phyloP scores from a whole-genome alignment of 1,140 invertebrate species.

The Drosophila kikkawai region DNA sequence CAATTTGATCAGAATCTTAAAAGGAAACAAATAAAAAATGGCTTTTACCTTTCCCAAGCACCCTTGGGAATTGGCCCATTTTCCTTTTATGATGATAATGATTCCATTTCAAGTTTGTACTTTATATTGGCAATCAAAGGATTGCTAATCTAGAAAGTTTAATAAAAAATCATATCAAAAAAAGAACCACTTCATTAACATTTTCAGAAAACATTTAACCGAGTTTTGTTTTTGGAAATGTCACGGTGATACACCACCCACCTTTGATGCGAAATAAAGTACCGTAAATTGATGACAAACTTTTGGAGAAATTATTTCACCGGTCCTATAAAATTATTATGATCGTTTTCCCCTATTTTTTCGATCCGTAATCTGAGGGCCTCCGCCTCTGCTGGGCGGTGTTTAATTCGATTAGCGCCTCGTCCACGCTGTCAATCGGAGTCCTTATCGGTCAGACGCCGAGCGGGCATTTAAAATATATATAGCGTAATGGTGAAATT shows the following conservation, averaged over 20 bases:
- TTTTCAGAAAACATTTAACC: neutral
- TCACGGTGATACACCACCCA: slow-evolving; percentile 5
- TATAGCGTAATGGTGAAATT: slow-evolving; percentile 63
- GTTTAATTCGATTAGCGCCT: slow-evolving; percentile 52
- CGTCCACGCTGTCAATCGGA: slow-evolving; percentile 15
- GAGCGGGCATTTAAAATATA: slow-evolving; percentile 51
- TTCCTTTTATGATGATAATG: neutral
- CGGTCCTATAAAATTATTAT: slow-evolving; percentile 8
- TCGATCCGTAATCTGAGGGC: slow-evolving; percentile 29
- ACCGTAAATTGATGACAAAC: slow-evolving; percentile 11
- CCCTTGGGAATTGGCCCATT: neutral
- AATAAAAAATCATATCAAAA: neutral
- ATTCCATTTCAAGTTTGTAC: neutral
- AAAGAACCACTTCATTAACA: slow-evolving; percentile 10
- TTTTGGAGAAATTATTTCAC: slow-evolving; percentile 11
- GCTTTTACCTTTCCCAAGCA: neutral
- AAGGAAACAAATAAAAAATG: neutral
- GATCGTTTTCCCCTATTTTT: slow-evolving; percentile 18
- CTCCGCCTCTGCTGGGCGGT: neutral
- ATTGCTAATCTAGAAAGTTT: slow-evolving; percentile 1
- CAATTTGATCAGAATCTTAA: neutral
- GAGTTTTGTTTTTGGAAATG: neutral
- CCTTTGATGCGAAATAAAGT: slow-evolving; percentile 9
- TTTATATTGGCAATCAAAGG: neutral
- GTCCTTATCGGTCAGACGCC: slow-evolving; percentile 56